Conservation (phyloP, 2,888 invertebrate genomes). For the Junonia oenone region DNA sequence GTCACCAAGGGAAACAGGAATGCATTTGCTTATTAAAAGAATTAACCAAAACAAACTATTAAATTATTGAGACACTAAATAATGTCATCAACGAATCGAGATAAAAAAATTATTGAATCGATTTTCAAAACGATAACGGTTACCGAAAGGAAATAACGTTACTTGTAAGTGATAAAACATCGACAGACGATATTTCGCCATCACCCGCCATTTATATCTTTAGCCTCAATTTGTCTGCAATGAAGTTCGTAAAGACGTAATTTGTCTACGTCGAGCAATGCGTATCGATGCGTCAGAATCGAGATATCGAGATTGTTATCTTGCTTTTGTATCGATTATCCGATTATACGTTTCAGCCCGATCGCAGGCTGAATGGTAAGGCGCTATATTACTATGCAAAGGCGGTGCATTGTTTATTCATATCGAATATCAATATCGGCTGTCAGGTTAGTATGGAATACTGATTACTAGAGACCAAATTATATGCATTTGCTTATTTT, state of each 20-base stretch:
- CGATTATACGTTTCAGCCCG: constrained; percentile 45
- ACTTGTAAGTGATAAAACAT: constrained; percentile 19
- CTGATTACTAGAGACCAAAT: too few relatives aligned
- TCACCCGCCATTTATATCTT: constrained; percentile 26
- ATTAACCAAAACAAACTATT: neutral
- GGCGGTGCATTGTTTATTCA: constrained; percentile 52
- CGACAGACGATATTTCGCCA: constrained; percentile 16
- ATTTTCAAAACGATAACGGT: too few relatives aligned
- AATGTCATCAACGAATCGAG: neutral
- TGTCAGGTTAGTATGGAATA: constrained; percentile 43
- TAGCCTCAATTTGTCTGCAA: constrained; percentile 61
- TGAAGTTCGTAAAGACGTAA: constrained; percentile 60
- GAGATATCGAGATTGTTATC: constrained; percentile 66
- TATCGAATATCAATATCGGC: constrained; percentile 53
- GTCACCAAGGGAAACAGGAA: too few relatives aligned
- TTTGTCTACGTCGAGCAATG: constrained; percentile 70
- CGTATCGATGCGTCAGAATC: constrained; percentile 58
- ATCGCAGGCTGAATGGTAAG: constrained; percentile 53
- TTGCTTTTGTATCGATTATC: constrained; percentile 63
- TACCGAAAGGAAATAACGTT: too few relatives aligned
- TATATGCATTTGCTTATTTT: too few relatives aligned
- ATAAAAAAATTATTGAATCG: neutral
- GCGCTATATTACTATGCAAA: constrained; percentile 55
- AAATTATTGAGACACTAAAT: neutral
- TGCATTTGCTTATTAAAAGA: too few relatives aligned